phyloP scores from a whole-genome alignment of 2,113 vertebrate genomes.

The Serinus canaria region DNA sequence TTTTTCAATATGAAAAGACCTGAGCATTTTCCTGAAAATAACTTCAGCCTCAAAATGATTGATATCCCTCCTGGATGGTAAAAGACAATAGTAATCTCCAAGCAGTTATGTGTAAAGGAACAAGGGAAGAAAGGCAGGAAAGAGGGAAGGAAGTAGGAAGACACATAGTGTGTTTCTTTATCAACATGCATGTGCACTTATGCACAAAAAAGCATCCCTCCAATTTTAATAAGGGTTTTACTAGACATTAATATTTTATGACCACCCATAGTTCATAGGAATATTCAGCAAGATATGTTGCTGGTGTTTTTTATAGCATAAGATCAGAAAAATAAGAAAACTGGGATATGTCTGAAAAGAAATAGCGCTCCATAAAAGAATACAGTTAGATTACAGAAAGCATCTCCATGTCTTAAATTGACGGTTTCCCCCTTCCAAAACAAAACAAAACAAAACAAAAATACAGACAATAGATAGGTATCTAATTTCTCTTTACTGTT shows the following conservation, averaged over 20 bases:
- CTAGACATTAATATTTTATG: background rate
- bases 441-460: background rate
- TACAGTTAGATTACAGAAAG: background rate
- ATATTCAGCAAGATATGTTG: background rate
- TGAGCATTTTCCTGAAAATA: constrained; percentile 54
- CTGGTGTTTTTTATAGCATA: background rate
- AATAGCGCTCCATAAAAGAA: background rate
- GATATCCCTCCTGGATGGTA: constrained; percentile 5
- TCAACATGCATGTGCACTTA: background rate
- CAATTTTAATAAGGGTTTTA: background rate
- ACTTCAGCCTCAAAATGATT: constrained; percentile 43
- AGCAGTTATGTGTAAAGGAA: background rate
- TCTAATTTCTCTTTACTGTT: background rate
- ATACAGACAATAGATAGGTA: background rate
- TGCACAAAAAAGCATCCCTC: background rate
- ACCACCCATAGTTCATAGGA: background rate
- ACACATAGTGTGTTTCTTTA: background rate
- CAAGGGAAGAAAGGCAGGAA: background rate
- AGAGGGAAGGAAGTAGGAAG: background rate
- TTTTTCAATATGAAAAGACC: constrained; percentile 34
- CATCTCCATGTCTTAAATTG: background rate
- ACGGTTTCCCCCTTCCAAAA: background rate
- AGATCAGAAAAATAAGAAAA: background rate
- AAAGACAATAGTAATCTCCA: constrained; percentile 16
- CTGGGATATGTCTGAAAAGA: background rate